Evolutionary conservation across 2,113 vertebrate genomes (phyloP).

Genomic region (Lota lota): DNA sequence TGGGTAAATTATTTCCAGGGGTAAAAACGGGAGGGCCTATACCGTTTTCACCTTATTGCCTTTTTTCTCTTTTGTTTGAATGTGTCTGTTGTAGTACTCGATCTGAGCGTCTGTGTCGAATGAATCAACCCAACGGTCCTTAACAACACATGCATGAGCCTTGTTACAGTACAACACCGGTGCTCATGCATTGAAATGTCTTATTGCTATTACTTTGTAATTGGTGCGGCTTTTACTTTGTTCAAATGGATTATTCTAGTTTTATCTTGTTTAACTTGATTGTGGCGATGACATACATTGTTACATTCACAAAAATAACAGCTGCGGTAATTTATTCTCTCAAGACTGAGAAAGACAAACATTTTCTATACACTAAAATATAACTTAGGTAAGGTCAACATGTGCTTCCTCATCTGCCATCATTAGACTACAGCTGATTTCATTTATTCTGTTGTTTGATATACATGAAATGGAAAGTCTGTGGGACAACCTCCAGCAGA

Average conservation of each 20-base stretch:
- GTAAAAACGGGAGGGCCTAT: background rate
- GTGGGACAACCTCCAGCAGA: background rate
- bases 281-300: background rate
- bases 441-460: conserved; percentile 8
- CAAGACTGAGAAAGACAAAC: background rate
- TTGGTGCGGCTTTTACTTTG: conserved; percentile 19
- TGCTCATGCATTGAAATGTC: conserved; percentile 32
- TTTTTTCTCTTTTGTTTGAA: conserved; percentile 29
- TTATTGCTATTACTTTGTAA: conserved; percentile 30
- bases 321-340: background rate
- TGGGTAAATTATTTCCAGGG: background rate
- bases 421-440: background rate
- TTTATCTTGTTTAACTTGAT: conserved; percentile 22
- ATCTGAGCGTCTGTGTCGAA: conserved; percentile 20
- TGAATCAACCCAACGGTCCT: conserved; percentile 41
- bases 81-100: conserved; percentile 18
- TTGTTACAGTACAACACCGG: conserved; percentile 28
- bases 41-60: conserved; percentile 5
- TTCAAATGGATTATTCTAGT: background rate
- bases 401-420: conserved; percentile 5
- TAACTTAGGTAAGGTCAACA: background rate
- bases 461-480: background rate
- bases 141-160: conserved; percentile 39
- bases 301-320: background rate
- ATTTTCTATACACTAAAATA: conserved; percentile 2